Conservation (phyloP, 2,888 invertebrate species). For the Drepana falcataria region DNA sequence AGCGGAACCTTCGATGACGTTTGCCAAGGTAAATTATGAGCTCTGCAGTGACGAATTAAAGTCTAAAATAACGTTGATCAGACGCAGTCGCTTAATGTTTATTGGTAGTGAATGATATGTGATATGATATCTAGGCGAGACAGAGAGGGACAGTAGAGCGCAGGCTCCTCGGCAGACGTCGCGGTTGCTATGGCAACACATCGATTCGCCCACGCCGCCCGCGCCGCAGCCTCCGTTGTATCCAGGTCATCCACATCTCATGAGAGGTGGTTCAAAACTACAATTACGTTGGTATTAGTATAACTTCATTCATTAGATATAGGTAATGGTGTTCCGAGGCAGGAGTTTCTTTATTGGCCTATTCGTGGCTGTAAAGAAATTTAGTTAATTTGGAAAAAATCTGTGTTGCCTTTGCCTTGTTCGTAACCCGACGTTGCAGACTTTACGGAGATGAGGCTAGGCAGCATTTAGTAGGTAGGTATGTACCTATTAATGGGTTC, state of each 20-base stretch:
- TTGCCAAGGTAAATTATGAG: slow-evolving; percentile 11
- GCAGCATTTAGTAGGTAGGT: no score
- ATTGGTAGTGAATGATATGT: slow-evolving; percentile 38
- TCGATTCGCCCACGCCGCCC: slow-evolving; percentile 59
- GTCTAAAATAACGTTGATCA: slow-evolving; percentile 4
- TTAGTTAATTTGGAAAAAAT: no score
- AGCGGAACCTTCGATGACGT: slow-evolving; percentile 20
- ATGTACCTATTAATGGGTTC: no score
- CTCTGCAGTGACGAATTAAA: neutral
- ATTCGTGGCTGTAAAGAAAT: no score
- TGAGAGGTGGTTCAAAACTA: slow-evolving; percentile 20
- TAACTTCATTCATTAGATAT: neutral
- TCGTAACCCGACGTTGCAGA: no score
- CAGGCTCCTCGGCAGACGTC: slow-evolving; percentile 78
- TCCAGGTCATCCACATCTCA: slow-evolving; percentile 69
- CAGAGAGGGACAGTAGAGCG: slow-evolving; percentile 76
- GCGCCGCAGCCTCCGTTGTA: slow-evolving; percentile 59
- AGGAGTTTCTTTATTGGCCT: no score
- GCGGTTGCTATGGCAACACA: slow-evolving; percentile 73
- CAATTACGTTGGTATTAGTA: neutral
- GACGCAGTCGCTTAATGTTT: slow-evolving; percentile 18
- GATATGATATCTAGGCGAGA: slow-evolving; percentile 78
- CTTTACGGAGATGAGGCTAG: no score
- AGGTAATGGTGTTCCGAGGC: neutral
- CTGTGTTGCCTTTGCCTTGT: no score